Conservation (phyloP, 2,888 invertebrate species). For the Orchesellides sinensis region DNA sequence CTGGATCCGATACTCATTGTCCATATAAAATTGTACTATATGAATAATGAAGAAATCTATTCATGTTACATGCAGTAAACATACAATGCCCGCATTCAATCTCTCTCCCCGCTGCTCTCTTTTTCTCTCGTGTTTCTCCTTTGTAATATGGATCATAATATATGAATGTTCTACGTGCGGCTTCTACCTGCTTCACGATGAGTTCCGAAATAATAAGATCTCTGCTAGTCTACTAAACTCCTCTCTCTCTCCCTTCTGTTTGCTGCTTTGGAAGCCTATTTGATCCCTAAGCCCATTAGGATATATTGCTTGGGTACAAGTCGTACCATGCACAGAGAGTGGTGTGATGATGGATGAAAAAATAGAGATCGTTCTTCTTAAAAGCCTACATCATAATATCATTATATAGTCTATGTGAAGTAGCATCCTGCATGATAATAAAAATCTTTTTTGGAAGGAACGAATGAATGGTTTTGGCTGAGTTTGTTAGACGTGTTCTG, state of each 20-base stretch:
- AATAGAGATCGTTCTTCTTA: too few species aligned
- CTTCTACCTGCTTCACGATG: constrained; percentile 43
- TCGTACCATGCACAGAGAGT: constrained; percentile 56
- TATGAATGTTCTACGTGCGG: constrained; percentile 25
- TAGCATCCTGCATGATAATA: too few species aligned
- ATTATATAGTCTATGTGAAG: too few species aligned
- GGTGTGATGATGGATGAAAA: too few species aligned
- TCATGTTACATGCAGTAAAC: not conserved
- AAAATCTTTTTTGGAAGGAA: too few species aligned
- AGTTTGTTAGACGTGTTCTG: constrained; percentile 3
- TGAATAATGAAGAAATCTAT: not conserved
- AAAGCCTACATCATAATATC: too few species aligned
- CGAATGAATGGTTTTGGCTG: not conserved
- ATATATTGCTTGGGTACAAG: constrained; percentile 32
- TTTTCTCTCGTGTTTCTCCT: not conserved
- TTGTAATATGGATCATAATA: constrained; percentile 38
- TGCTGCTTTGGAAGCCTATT: constrained; percentile 40
- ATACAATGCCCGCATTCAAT: not conserved
- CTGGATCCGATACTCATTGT: not conserved
- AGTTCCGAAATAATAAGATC: constrained; percentile 35
- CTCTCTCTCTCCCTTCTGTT: constrained; percentile 5
- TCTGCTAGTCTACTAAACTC: constrained; percentile 16
- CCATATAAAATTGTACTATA: not conserved
- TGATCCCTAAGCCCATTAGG: constrained; percentile 50
- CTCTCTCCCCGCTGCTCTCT: not conserved